Evolutionary conservation across 2,797 vertebrate genomes (phyloP), one percentile per base, ranked within the genome.

Genomic region (Podarcis lilfordi): DNA sequence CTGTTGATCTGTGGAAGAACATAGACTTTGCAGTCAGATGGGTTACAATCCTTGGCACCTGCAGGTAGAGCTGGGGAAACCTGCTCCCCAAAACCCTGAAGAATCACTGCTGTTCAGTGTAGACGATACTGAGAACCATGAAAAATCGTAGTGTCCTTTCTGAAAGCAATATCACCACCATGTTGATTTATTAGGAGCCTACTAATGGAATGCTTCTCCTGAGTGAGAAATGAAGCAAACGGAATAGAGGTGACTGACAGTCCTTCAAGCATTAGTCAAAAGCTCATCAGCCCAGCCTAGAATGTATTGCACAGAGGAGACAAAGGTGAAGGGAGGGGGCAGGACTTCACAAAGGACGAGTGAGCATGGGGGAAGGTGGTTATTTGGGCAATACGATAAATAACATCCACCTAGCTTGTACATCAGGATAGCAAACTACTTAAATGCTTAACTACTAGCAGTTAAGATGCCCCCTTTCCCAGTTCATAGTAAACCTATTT

Each of bases 221-320:
- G 40, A 83, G 32, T 88, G 81, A 77, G 71, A 76, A 66, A 82
- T 88, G 71, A 88, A 88, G 61, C 23, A 76, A 61, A 69, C 61
- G 40, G 80, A 82, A 82, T 43, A 29, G 32, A 77, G 61, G 61
- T 69, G 29, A 45, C 50, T 71, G 76, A 89, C 76, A 71, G 50
- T 55, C n/a, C 50, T 55, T 72, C 77, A 72, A 61, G 69, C 78
- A 75, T 78, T 68, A 45, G 43, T 83, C 86, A 77, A 76, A 77
- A 88, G 17, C 43, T 80, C 85, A 86, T 86, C 78, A 72, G 9
- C 27, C 3, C 23, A 68, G 40, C 40, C 61, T 27, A 45, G 72
- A 76, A 82, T 50, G 29, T 37, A n/a, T 32, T 8, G 76, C 23
- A 77, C 55, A 29, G 40, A 87, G 76, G 75, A 69, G 69, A 64